These are phyloP conservation scores for Vanessa cardui DNA, from an alignment of 2,888 invertebrate species.

Conservation along the genomic window DNA sequence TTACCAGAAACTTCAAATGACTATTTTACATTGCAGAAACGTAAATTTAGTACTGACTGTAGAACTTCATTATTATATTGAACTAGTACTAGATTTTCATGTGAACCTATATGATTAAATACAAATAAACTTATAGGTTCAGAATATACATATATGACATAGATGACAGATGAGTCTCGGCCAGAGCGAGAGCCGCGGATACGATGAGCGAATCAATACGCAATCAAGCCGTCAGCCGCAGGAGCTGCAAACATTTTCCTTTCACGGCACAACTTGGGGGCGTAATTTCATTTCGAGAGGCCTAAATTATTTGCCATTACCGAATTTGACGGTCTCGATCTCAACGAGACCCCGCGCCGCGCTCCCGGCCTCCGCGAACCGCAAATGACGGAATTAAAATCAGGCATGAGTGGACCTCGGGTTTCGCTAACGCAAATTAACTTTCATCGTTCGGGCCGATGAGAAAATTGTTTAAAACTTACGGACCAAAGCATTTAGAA, in stretches of 20 bases:
- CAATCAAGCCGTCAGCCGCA: conserved; percentile 61
- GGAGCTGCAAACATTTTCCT: conserved; percentile 57
- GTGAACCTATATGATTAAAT: too few relatives aligned
- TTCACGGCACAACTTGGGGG: conserved; percentile 47
- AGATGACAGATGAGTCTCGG: neutral
- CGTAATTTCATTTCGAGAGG: conserved; percentile 56
- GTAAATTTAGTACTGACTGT: too few relatives aligned
- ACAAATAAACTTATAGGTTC: too few relatives aligned
- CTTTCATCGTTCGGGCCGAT: conserved; percentile 17
- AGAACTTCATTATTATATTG: too few relatives aligned
- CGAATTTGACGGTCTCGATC: conserved; percentile 31
- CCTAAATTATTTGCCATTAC: conserved; percentile 53
- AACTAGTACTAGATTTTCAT: too few relatives aligned
- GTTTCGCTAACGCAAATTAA: conserved; percentile 27
- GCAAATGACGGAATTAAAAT: conserved; percentile 24
- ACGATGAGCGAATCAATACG: conserved; percentile 58
- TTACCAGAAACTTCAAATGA: too few relatives aligned
- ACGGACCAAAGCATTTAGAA: neutral
- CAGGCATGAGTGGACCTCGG: conserved; percentile 19
- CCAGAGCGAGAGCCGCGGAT: neutral
- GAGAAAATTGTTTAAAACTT: conserved; percentile 29
- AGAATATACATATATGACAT: too few relatives aligned
- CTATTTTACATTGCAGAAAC: too few relatives aligned
- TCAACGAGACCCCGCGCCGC: conserved; percentile 16
- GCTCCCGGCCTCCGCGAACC: conserved; percentile 12